Evolutionary conservation across 2,797 vertebrate species (phyloP).

Genomic region (Synanceia verrucosa): DNA sequence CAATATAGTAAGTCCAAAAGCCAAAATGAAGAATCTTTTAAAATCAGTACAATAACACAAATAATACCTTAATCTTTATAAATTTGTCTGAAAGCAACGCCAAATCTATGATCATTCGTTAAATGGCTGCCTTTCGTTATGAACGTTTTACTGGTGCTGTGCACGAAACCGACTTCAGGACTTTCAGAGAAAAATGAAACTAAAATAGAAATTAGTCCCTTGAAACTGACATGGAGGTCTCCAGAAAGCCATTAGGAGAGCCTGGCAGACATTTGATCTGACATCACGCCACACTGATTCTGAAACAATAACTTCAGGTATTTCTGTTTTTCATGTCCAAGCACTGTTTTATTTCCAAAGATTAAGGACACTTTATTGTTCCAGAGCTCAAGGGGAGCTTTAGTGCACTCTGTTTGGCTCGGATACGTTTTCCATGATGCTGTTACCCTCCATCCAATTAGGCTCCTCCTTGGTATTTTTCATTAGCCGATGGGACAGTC

Average conservation of each 20-base stretch:
- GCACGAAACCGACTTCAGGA: constrained; percentile 4
- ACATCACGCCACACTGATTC: constrained; percentile 9
- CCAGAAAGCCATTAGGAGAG: constrained; percentile 14
- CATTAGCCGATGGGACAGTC: constrained; percentile 17
- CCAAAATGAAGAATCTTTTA: constrained; percentile 4
- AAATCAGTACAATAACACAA: background rate
- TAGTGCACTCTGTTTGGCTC: constrained; percentile 30
- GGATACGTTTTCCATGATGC: constrained; percentile 50
- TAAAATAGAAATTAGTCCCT: background rate
- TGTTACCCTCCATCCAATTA: constrained; percentile 15
- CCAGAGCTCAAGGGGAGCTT: constrained; percentile 32
- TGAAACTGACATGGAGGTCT: constrained; percentile 8
- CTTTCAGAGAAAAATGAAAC: constrained; percentile 4
- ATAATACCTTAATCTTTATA: background rate
- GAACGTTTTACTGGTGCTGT: constrained; percentile 17
- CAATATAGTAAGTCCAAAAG: background rate
- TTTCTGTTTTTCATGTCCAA: constrained; percentile 44
- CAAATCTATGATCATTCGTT: background rate
- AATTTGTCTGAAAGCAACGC: background rate
- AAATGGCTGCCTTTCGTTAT: background rate
- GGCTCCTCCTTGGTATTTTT: constrained; percentile 19
- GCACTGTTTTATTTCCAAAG: constrained; percentile 44
- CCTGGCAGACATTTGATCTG: constrained; percentile 30
- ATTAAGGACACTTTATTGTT: constrained; percentile 50
- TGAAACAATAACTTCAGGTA: constrained; percentile 40